These are phyloP conservation scores for Sminthopsis crassicaudata DNA, from an alignment of 2,113 vertebrate genomes.

Conservation along the genomic window DNA sequence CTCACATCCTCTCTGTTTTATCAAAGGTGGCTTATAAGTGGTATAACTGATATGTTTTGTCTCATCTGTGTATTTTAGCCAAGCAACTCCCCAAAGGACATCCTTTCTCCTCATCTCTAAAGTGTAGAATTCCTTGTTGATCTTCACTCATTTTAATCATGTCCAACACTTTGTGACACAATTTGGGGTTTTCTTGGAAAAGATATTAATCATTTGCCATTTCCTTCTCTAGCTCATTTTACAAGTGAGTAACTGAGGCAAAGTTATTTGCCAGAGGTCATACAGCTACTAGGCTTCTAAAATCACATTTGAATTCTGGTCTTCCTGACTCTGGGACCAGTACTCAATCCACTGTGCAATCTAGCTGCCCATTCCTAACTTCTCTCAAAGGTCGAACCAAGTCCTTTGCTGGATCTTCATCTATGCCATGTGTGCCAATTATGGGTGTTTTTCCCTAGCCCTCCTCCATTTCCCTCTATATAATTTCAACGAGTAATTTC, in stretches of 20 bases:
- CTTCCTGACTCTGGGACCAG: background rate
- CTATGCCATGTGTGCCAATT: background rate
- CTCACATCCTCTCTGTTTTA: background rate
- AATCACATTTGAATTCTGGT: background rate
- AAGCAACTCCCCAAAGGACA: background rate
- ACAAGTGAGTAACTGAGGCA: background rate
- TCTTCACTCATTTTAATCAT: background rate
- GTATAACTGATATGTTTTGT: background rate
- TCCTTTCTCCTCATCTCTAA: background rate
- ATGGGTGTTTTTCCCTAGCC: background rate
- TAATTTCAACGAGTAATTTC: background rate
- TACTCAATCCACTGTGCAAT: background rate
- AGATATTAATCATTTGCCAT: background rate
- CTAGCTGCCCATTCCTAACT: background rate
- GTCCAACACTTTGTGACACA: background rate
- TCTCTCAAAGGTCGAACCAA: background rate
- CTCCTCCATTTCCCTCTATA: background rate
- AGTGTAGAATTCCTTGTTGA: background rate
- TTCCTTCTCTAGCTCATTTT: background rate
- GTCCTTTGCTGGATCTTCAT: background rate
- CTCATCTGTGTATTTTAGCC: background rate
- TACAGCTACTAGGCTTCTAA: too few relatives aligned
- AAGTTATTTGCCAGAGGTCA: background rate
- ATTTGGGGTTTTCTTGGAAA: background rate
- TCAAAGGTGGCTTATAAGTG: background rate